phyloP scores from a whole-genome alignment of 2,113 vertebrate species.

The Plecotus auritus region DNA sequence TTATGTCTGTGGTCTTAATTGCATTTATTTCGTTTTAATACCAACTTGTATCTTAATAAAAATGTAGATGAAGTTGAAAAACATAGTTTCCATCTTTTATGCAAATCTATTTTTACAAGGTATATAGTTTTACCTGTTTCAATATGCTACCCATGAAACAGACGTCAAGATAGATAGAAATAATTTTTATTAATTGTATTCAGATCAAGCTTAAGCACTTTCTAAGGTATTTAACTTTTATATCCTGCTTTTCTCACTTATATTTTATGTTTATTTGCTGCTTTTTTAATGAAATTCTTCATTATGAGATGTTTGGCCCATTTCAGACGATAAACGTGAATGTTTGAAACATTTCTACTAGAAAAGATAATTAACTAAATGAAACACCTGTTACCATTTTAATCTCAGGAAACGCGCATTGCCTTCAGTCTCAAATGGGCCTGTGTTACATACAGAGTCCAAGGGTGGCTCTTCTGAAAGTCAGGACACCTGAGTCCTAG shows the following conservation, averaged over 20 bases:
- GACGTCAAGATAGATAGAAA: slow-evolving; percentile 19
- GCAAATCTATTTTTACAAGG: not conserved
- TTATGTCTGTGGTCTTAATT: slow-evolving; percentile 51
- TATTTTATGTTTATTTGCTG: not conserved
- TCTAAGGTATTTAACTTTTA: not conserved
- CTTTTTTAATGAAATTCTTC: slow-evolving; percentile 27
- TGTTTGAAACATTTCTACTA: not conserved
- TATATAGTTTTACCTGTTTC: not conserved
- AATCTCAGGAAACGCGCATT: not conserved
- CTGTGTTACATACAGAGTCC: not conserved
- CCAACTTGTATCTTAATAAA: not conserved
- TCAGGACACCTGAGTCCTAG: not conserved
- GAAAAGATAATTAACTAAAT: not conserved
- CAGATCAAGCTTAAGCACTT: not conserved
- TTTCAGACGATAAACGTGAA: not conserved
- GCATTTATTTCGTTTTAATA: slow-evolving; percentile 56
- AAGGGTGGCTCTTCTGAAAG: not conserved
- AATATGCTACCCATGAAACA: not conserved
- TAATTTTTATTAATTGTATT: not conserved
- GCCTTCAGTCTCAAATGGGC: not conserved
- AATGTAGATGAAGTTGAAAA: not conserved
- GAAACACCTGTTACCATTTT: not conserved
- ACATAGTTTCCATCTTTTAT: slow-evolving; percentile 25
- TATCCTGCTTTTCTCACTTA: not conserved
- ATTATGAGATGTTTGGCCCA: not conserved